Evolutionary conservation across 2,113 vertebrate species (phyloP).

Genomic region (Pterophyllum scalare): DNA sequence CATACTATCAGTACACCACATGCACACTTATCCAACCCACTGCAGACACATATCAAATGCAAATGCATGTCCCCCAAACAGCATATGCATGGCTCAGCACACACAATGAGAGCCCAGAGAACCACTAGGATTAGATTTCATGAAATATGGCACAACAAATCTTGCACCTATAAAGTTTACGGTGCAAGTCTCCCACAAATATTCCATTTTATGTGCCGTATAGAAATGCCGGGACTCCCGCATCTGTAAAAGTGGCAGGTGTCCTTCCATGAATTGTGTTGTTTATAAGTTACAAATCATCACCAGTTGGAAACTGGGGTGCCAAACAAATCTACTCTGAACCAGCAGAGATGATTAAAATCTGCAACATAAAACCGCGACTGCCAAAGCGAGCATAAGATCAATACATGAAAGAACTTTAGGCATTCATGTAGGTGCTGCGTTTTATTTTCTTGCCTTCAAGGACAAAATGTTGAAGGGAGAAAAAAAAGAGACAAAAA

Average conservation of each 20-base stretch:
- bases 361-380: conserved; percentile 61
- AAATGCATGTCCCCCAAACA: conserved; percentile 36
- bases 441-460: conserved; percentile 20
- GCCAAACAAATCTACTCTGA: conserved; percentile 52
- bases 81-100: conserved; percentile 48
- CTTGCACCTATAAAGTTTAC: conserved; percentile 76
- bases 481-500: neutral
- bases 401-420: conserved; percentile 40
- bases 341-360: conserved; percentile 67
- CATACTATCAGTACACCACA: neutral
- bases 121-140: conserved; percentile 70
- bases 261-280: conserved; percentile 72
- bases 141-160: conserved; percentile 78
- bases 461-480: conserved; percentile 26
- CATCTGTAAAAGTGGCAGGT: conserved; percentile 72
- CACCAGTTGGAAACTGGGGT: conserved; percentile 23
- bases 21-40: conserved; percentile 4
- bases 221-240: conserved; percentile 61
- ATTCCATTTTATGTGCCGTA: conserved; percentile 68
- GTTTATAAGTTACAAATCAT: conserved; percentile 74
- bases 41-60: conserved; percentile 44
- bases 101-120: conserved; percentile 21
- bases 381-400: conserved; percentile 49
- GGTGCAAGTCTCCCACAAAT: conserved; percentile 70
- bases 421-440: conserved; percentile 21